A percentile compares a stretch with the other conserved stretches of the same genome.
phyloP scores from a whole-genome alignment of 2,888 invertebrate species.

The Lochmaea capreae region DNA sequence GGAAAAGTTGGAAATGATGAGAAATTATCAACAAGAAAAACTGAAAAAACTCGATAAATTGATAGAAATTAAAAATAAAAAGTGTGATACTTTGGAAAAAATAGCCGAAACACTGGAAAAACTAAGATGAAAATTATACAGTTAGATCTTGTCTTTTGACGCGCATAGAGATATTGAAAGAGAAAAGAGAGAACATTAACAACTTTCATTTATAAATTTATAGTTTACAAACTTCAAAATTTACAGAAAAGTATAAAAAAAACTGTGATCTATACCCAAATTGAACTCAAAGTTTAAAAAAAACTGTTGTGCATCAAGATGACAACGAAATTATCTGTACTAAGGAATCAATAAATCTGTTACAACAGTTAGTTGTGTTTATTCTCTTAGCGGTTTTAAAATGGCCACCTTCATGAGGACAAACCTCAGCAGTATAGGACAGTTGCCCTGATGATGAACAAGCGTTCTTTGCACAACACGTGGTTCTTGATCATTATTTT shows the following conservation, averaged over 20 bases:
- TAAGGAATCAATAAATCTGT: not conserved
- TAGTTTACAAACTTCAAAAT: not conserved
- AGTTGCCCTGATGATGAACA: no score
- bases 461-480: no score
- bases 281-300: not conserved
- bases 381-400: not conserved
- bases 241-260: not conserved
- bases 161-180: not conserved
- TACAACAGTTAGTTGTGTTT: not conserved
- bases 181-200: no score
- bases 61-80: conserved; percentile 5
- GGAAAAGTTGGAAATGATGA: conserved; percentile 12
- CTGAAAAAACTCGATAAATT: conserved; percentile 1
- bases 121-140: conserved; percentile 2
- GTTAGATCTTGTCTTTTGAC: conserved; percentile 1
- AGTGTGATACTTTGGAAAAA: conserved; percentile 8
- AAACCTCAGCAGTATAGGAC: no score
- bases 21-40: not conserved
- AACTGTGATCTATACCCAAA: not conserved
- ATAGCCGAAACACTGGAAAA: conserved; percentile 10
- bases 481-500: no score
- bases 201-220: not conserved
- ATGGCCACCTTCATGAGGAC: no score
- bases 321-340: not conserved
- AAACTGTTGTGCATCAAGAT: not conserved